Percentiles rank a stretch among this genome's conserved stretches.
These are phyloP conservation scores for Sialis lutaria DNA, from an alignment of 2,888 invertebrate genomes.

Conservation along the genomic window DNA sequence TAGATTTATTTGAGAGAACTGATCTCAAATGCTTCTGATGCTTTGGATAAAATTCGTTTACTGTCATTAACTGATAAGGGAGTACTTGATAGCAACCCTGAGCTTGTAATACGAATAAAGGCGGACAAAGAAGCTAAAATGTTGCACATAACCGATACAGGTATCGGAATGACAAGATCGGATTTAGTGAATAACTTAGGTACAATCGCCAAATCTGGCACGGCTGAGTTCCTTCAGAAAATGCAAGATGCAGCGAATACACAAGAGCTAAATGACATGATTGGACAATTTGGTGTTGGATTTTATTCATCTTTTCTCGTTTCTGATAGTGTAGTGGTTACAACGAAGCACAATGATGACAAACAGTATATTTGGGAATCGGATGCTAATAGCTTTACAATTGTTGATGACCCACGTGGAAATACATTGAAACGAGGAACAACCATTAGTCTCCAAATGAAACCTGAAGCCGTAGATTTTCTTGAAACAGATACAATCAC, in stretches of 20 bases:
- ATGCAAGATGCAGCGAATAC: constrained; percentile 52
- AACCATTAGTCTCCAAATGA: constrained; percentile 61
- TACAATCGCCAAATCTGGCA: constrained; percentile 96
- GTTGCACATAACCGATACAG: constrained; percentile 89
- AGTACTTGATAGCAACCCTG: constrained; percentile 60
- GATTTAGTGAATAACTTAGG: constrained; percentile 93
- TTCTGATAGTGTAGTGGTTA: constrained; percentile 89
- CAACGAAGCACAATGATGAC: constrained; percentile 87
- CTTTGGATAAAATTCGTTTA: constrained; percentile 92
- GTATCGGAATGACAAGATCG: constrained; percentile 91
- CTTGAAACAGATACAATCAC: constrained; percentile 82
- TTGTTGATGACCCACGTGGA: constrained; percentile 88
- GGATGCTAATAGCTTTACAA: constrained; percentile 76
- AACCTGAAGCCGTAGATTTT: constrained; percentile 95
- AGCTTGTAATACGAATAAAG: constrained; percentile 78
- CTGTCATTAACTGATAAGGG: constrained; percentile 75
- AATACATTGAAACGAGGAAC: constrained; percentile 67
- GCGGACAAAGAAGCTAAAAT: constrained; percentile 84
- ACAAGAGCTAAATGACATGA: constrained; percentile 87
- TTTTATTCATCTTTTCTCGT: constrained; percentile 96
- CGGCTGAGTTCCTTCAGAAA: constrained; percentile 86
- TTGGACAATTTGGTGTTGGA: constrained; percentile 99
- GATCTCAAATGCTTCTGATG: constrained; percentile 98
- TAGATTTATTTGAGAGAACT: constrained; percentile 92
- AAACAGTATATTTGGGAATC: constrained; percentile 97